These are phyloP conservation scores for Himalopsyche tibetana DNA, from an alignment of 2,888 invertebrate genomes.

Conservation along the genomic window DNA sequence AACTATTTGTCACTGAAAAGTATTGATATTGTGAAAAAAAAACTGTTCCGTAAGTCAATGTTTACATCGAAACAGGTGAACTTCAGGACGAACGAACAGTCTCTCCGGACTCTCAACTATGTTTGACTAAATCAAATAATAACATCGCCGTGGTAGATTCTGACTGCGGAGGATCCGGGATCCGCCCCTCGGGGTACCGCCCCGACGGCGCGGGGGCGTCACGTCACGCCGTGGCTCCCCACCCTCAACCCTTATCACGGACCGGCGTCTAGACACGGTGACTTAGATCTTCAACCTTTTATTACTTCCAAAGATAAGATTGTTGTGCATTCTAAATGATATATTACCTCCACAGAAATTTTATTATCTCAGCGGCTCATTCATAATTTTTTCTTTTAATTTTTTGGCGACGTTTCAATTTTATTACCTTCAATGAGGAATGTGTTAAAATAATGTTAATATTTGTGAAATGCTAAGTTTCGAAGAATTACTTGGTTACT, in stretches of 20 bases:
- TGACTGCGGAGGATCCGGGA: neutral
- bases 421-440: neutral
- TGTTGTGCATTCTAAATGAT: conserved; percentile 4
- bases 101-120: neutral
- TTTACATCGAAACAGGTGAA: conserved; percentile 6
- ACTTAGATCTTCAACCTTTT: conserved; percentile 5
- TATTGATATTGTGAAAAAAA: neutral
- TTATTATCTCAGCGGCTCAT: neutral
- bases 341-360: neutral
- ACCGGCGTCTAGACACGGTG: conserved; percentile 2
- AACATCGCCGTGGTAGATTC: conserved; percentile 23
- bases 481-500: too few species aligned
- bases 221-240: conserved; percentile 32
- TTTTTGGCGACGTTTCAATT: neutral
- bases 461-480: too few species aligned
- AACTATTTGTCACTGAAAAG: neutral
- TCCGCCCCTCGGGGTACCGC: conserved; percentile 6
- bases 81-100: conserved; percentile 2
- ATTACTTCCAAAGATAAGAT: neutral
- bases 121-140: conserved; percentile 3
- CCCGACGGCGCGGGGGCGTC: conserved; percentile 35
- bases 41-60: conserved; percentile 9
- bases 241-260: conserved; percentile 21
- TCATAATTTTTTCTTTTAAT: neutral
- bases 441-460: neutral